Base-by-base conservation (phyloP, 1,140 invertebrate species). In the Agrypnia vestita region DNA sequence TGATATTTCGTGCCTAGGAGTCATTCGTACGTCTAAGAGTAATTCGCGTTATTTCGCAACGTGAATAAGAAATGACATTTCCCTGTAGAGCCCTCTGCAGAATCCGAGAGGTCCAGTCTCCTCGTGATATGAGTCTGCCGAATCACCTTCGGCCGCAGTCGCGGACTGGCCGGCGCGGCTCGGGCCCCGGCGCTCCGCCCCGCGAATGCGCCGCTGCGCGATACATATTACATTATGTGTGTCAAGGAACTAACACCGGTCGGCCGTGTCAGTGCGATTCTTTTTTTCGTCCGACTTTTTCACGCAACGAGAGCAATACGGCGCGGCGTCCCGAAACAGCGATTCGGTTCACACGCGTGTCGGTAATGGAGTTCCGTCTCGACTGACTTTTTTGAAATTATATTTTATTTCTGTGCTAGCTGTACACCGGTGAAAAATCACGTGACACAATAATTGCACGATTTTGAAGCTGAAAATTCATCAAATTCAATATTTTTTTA, bases 231-330 rank as follows among this genome's bases (percentile, higher is more conserved):
- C 15, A 15, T 35, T 46, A 74, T 74, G 21, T 74, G 51, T 74
- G 71, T 35, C 71, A 74, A 74, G 71, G 71, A 74, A 35, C 71
- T 8, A 71, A 56, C 71, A 74, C 71, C 71, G 71, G 71, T 74
- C 71, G 71, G 17, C 71, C 71, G 71, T 74, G 71, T 56, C 53
- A 56, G 21, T 74, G 21, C 46, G 67, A 21, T 71, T 10, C 49
- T 71, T 64, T 35, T 64, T 64, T 64, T 71, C 67, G 67, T 19
- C 67, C 19, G n/a, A 25, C 49, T 71, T 51, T 71, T 71, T 71
- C 67, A 51, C 67, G 51, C 67, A 71, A 71, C 46, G 44, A 71
- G 67, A 71, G 19, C 67, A 51, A 21, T 49, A 47, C 64, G 64
- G 4, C 3, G 13, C 10, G n/a, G 19, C 61, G 61, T 64, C 19